phyloP scores from a whole-genome alignment of 2,797 vertebrate species.

The Gymnothorax reevesii region DNA sequence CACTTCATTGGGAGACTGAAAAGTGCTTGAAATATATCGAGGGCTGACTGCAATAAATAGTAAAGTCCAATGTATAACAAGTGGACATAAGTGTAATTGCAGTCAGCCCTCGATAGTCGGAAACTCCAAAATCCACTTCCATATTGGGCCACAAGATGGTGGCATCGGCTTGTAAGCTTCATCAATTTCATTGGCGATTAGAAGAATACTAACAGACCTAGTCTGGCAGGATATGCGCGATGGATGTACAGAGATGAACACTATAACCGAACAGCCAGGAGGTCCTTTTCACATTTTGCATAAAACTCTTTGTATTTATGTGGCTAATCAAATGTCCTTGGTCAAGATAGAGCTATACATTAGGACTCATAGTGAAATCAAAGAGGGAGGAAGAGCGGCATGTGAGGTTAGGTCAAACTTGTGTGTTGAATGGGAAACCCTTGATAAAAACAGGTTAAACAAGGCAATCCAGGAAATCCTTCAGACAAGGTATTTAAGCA shows the following conservation, averaged over 20 bases:
- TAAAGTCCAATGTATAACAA: too few relatives aligned
- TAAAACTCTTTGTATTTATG: not conserved
- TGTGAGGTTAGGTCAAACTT: not conserved
- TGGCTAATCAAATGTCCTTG: not conserved
- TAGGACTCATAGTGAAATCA: not conserved
- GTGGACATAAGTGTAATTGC: too few relatives aligned
- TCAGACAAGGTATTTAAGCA: not conserved
- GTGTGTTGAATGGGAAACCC: not conserved
- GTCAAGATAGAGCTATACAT: not conserved
- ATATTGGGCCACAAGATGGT: not conserved
- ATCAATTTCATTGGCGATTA: not conserved
- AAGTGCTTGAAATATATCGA: too few relatives aligned
- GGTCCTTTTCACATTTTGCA: not conserved
- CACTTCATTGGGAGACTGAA: too few relatives aligned
- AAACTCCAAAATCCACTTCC: not conserved
- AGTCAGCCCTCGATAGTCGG: too few relatives aligned
- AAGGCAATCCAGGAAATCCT: slow-evolving; percentile 6
- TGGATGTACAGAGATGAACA: not conserved
- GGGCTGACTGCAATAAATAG: too few relatives aligned
- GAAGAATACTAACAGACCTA: not conserved
- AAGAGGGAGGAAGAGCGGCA: not conserved
- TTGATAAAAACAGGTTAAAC: slow-evolving; percentile 22
- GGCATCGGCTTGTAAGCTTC: not conserved
- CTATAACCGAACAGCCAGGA: not conserved
- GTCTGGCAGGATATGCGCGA: not conserved